phyloP scores from a whole-genome alignment of 2,888 invertebrate species.

The Oligia strigilis region DNA sequence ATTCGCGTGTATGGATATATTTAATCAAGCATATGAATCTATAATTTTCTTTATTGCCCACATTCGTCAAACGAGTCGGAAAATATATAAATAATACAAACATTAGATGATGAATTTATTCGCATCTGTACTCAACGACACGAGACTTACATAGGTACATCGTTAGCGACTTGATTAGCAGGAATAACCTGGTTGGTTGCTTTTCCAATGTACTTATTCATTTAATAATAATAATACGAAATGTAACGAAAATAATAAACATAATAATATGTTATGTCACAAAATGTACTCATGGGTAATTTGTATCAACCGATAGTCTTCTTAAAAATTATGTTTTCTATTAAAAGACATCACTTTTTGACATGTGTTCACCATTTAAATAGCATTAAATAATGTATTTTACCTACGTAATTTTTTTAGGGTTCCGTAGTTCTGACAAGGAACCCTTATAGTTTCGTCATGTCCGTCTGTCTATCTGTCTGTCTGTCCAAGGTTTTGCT shows the following conservation, averaged over 20 bases:
- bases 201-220: neutral
- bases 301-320: neutral
- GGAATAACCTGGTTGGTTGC: constrained; percentile 13
- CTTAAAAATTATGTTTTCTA: neutral
- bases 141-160: constrained; percentile 3
- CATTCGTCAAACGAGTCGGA: constrained; percentile 44
- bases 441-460: too few relatives aligned
- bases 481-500: too few relatives aligned
- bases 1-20: neutral
- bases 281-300: neutral
- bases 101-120: constrained; percentile 25
- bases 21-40: constrained; percentile 23
- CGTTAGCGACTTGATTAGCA: constrained; percentile 23
- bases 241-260: neutral
- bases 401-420: neutral
- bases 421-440: too few relatives aligned
- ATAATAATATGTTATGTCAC: neutral
- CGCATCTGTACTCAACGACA: constrained; percentile 16
- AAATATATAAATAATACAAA: constrained; percentile 30
- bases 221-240: neutral
- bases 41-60: constrained; percentile 33
- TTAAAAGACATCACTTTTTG: neutral
- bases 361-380: neutral
- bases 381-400: neutral
- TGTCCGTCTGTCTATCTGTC: too few relatives aligned